These are phyloP conservation scores for Hiodon tergisus DNA, from an alignment of 2,113 vertebrate genomes.

Conservation along the genomic window DNA sequence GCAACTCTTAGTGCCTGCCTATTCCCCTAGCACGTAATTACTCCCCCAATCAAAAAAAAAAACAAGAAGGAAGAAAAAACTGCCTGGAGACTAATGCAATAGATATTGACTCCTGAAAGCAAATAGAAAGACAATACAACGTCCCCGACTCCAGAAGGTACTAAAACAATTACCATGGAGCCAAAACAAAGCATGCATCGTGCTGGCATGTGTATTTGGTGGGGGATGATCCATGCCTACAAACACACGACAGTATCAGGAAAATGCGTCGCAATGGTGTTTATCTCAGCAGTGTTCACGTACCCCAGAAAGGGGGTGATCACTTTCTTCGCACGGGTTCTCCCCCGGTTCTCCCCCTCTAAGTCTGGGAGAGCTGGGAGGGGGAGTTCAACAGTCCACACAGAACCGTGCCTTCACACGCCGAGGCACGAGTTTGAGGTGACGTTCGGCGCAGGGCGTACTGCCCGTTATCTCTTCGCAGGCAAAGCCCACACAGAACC, in stretches of 20 bases:
- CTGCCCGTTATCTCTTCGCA: neutral
- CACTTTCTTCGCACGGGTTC: too few species aligned
- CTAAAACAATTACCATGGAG: constrained; percentile 6
- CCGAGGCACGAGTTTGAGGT: too few species aligned
- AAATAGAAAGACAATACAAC: neutral
- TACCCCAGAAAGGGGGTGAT: neutral
- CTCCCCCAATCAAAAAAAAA: neutral
- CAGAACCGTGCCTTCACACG: too few species aligned
- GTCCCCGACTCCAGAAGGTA: neutral
- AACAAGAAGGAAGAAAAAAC: neutral
- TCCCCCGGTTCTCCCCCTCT: too few species aligned
- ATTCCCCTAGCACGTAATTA: neutral
- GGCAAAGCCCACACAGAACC: neutral
- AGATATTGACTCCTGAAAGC: neutral
- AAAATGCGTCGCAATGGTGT: neutral
- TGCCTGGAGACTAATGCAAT: neutral
- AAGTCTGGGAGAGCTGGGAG: too few species aligned
- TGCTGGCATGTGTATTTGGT: neutral
- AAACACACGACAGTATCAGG: neutral
- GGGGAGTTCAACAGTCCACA: too few species aligned
- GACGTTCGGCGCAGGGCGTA: too few species aligned
- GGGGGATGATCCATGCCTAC: neutral
- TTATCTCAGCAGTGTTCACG: neutral
- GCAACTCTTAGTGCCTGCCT: too few species aligned
- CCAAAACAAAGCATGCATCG: neutral